phyloP scores from a whole-genome alignment of 2,113 vertebrate genomes.

The Toxotes jaculatrix region DNA sequence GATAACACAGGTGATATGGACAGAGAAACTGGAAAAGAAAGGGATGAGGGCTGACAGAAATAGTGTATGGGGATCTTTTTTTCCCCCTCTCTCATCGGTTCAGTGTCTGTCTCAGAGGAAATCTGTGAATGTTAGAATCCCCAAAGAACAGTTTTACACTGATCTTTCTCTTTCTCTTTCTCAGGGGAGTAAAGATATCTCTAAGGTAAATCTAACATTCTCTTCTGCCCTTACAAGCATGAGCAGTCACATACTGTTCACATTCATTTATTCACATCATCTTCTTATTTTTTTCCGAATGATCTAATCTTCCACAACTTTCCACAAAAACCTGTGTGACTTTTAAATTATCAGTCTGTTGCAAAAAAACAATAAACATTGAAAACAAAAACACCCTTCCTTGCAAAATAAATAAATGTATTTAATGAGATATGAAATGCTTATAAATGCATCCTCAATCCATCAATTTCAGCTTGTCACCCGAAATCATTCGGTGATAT shows the following conservation, averaged over 20 bases:
- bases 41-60: not conserved
- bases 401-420: constrained; percentile 81
- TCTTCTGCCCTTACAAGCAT: not conserved
- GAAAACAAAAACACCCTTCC: constrained; percentile 50
- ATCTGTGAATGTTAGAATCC: constrained; percentile 43
- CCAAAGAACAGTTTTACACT: constrained; percentile 25
- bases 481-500: constrained; percentile 81
- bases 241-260: not conserved
- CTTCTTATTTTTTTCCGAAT: not conserved
- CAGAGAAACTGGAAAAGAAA: not conserved
- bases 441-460: constrained; percentile 76
- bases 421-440: constrained; percentile 84
- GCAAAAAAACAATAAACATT: constrained; percentile 41
- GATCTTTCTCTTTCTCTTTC: not conserved
- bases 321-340: constrained; percentile 61
- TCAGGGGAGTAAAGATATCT: constrained; percentile 4
- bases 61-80: constrained; percentile 22
- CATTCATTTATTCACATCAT: constrained; percentile 2
- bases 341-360: constrained; percentile 59
- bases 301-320: constrained; percentile 48
- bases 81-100: not conserved
- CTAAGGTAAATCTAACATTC: not conserved
- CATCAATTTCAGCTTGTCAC: constrained; percentile 84
- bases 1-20: constrained; percentile 4
- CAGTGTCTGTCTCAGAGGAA: constrained; percentile 39